Evolutionary conservation across 2,888 invertebrate genomes (phyloP).

Genomic region (Tethea ocularis): DNA sequence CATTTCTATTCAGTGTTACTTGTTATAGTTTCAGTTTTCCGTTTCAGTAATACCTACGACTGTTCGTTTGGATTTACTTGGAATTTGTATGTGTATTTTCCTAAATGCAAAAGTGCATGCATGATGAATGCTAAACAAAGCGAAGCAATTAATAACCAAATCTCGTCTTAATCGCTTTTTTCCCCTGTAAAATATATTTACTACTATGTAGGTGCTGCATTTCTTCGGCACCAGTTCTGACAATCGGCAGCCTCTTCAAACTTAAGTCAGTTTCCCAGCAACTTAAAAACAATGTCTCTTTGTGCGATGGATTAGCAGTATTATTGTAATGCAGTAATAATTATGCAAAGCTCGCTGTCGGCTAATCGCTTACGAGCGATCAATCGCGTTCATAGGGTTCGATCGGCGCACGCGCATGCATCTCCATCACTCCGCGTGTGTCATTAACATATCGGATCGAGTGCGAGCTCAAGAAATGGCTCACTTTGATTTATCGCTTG

Average conservation of each 20-base stretch:
- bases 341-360: not conserved
- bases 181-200: too few species aligned
- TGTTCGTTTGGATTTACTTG: not conserved
- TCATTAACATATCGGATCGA: conserved; percentile 27
- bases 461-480: conserved; percentile 3
- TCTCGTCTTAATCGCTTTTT: too few species aligned
- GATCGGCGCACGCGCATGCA: conserved; percentile 35
- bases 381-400: conserved; percentile 21
- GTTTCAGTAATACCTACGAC: not conserved
- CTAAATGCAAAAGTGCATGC: not conserved
- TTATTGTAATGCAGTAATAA: not conserved
- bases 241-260: not conserved
- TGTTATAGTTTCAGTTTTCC: not conserved
- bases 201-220: too few species aligned
- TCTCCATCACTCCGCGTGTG: conserved; percentile 36
- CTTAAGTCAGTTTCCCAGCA: not conserved
- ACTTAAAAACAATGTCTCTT: not conserved
- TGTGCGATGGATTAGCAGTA: not conserved
- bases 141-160: too few species aligned
- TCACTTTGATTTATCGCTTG: not conserved
- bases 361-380: conserved; percentile 14
- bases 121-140: not conserved
- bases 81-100: not conserved
- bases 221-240: not conserved
- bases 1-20: not conserved